These are phyloP conservation scores for Chaetogeoica ovagalla DNA, from an alignment of 2,888 invertebrate species.

Conservation along the genomic window DNA sequence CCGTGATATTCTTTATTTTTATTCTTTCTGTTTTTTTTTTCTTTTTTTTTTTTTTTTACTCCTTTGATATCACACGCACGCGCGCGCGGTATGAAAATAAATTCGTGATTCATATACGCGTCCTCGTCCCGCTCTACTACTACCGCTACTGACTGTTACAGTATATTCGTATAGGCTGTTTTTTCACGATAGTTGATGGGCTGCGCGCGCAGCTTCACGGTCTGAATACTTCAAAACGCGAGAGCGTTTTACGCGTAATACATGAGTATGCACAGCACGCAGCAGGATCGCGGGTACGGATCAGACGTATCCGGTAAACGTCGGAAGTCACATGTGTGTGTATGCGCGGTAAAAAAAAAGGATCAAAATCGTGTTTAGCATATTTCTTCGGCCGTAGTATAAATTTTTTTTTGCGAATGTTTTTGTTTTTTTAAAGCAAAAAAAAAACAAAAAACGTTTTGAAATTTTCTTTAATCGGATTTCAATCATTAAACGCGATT, in stretches of 20 bases:
- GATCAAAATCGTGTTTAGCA: not conserved
- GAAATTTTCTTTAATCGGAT: too few relatives aligned
- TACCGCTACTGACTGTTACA: not conserved
- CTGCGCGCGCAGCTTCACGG: not conserved
- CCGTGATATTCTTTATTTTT: too few relatives aligned
- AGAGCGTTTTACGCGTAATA: not conserved
- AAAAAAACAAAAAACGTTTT: too few relatives aligned
- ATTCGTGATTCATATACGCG: conserved; percentile 19
- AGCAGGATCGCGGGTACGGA: not conserved
- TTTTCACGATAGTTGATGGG: conserved; percentile 24
- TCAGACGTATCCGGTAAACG: conserved; percentile 15
- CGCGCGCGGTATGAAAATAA: conserved; percentile 40
- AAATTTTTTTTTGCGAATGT: not conserved
- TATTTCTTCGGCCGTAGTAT: not conserved
- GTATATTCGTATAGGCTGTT: too few relatives aligned
- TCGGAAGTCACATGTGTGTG: conserved; percentile 2
- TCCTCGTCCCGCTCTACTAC: not conserved
- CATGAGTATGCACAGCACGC: not conserved
- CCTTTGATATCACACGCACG: conserved; percentile 19
- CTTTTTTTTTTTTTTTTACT: not conserved
- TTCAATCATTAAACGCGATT: too few relatives aligned
- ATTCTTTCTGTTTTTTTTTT: not conserved
- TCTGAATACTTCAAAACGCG: conserved; percentile 19
- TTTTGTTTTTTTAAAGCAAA: not conserved
- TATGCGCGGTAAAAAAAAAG: not conserved